phyloP scores from a whole-genome alignment of 1,140 invertebrate species.

The fruit fly (Drosophila melanogaster) region DNA sequence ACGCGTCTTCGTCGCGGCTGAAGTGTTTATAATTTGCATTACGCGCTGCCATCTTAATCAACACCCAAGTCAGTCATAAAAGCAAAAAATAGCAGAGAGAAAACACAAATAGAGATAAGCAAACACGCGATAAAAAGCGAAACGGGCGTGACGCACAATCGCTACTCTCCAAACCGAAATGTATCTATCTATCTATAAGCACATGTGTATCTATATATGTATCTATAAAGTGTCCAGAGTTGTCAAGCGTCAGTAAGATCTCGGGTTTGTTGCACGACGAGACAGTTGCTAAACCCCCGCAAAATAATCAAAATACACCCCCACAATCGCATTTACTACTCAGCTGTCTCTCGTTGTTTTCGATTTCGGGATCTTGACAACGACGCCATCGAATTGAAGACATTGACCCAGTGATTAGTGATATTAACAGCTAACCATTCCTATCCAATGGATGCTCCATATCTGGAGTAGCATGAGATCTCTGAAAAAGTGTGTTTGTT shows the following conservation, averaged over 20 bases:
- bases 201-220: slow-evolving; percentile 25
- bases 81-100: slow-evolving; percentile 23
- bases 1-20: slow-evolving; percentile 42
- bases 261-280: slow-evolving; percentile 83
- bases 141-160: slow-evolving; percentile 64
- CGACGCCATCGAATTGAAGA: slow-evolving; percentile 40
- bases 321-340: slow-evolving; percentile 41
- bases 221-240: slow-evolving; percentile 37
- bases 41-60: slow-evolving; percentile 56
- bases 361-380: slow-evolving; percentile 84
- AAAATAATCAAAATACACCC: slow-evolving; percentile 1
- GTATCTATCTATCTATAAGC: slow-evolving; percentile 18
- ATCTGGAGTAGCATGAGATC: slow-evolving; percentile 27
- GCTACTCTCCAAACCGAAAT: slow-evolving; percentile 4
- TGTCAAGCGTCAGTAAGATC: slow-evolving; percentile 67
- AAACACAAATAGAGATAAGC: slow-evolving; percentile 66
- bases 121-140: slow-evolving; percentile 67
- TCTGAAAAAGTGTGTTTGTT: slow-evolving; percentile 82
- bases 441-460: slow-evolving; percentile 9
- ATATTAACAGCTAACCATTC: slow-evolving; percentile 7
- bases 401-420: slow-evolving; percentile 33
- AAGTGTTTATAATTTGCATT: slow-evolving; percentile 75
- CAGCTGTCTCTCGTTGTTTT: slow-evolving; percentile 84
- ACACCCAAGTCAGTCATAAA: slow-evolving; percentile 30
- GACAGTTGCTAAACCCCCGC: slow-evolving; percentile 69